These are phyloP conservation scores for Drosophila jambulina DNA, from an alignment of 1,140 invertebrate genomes.

Conservation along the genomic window DNA sequence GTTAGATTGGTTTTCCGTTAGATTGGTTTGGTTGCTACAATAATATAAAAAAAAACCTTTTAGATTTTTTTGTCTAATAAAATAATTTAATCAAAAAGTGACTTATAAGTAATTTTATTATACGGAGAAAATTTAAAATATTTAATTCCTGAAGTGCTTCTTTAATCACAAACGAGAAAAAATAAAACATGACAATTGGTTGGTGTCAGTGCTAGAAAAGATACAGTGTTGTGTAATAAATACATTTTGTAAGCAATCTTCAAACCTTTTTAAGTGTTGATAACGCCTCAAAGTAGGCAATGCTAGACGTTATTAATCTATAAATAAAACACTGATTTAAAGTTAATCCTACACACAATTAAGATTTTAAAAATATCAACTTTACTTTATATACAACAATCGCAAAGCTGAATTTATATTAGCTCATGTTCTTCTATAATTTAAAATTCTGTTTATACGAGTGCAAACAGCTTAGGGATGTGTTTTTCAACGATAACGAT, in stretches of 20 bases:
- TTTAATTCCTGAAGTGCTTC: no score
- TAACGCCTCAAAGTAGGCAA: not conserved
- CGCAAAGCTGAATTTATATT: no score
- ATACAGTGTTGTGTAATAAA: not conserved
- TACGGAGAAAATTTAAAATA: not conserved
- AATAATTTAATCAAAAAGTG: not conserved
- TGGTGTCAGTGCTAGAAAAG: not conserved
- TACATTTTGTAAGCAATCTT: not conserved
- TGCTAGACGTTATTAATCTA: no score
- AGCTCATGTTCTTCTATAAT: not conserved
- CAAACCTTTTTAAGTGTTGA: not conserved
- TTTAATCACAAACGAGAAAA: not conserved
- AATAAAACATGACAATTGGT: not conserved
- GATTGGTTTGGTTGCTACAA: no score
- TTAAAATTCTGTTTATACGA: not conserved
- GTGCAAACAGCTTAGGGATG: not conserved
- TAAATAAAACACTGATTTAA: no score
- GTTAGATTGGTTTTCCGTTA: not conserved
- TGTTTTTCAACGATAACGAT: not conserved
- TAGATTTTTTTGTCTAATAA: not conserved
- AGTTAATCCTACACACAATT: not conserved
- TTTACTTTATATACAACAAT: not conserved
- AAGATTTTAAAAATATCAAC: not conserved
- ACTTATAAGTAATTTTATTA: not conserved
- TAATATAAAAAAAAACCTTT: not conserved